Evolutionary conservation across 2,888 invertebrate genomes (phyloP), one percentile per base, ranked within the genome.

Genomic region (Crocallis elinguaria): DNA sequence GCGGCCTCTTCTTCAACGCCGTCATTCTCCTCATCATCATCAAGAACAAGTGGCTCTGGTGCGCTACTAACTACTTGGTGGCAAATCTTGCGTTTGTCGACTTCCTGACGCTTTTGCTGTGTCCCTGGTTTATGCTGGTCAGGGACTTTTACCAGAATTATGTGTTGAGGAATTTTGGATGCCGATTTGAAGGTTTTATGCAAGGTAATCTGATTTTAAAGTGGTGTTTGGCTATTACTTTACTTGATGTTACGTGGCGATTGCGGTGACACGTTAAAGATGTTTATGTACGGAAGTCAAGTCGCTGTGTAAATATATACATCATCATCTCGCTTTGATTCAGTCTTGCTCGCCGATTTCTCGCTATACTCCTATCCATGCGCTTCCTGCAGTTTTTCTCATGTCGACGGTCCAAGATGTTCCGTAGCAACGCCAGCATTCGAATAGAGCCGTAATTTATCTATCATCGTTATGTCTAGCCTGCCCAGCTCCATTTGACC

Each of bases 61-160:
- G 94, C 0, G 93, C 95, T 0, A 95, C 95, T 9, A 96, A 96
- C 80, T 87, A 94, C 25, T 86, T 96, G 39, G 93, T 96, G 17
- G 94, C 93, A 30, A 96, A 96, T 68, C 93, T 96, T 93, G 95
- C 96, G 0, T 70, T 94, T 0, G 94, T 95, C 0, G 96, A 96
- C 77, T 82, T 95, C 12, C 70, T 94, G 0, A 94, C 94, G 0
- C 77, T 95, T 2, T 57, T 95, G 0, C 84, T 96, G 7, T 95
- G 96, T 45, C 95, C 97, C 0, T 94, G 95, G 93, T 94, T 97
- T 68, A 94, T 96, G 83, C 86, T 97, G 58, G 92, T 94, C 9
- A 91, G 94, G 33, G 95, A 96, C 75, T 94, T 96, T 68, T 96
- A 94, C 71, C 96, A 97, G 84, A 95, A 95, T 67, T 97, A 94